These are phyloP conservation scores for Capromys pilorides DNA, from an alignment of 2,797 vertebrate genomes.

Conservation along the genomic window DNA sequence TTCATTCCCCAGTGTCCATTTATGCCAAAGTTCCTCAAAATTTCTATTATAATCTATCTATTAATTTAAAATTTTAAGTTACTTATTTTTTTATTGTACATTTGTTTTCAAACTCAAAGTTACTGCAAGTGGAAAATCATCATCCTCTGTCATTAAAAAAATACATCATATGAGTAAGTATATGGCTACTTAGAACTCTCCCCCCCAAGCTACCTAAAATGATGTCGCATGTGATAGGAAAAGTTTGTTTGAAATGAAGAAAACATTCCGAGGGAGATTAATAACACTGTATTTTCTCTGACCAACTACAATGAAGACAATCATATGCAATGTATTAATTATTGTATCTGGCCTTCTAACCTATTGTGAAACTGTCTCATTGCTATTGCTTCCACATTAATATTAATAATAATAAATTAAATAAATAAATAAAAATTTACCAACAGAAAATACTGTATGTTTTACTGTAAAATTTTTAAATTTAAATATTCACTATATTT, in stretches of 20 bases:
- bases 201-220: background rate
- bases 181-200: background rate
- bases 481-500: background rate
- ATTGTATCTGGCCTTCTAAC: no score
- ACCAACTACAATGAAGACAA: no score
- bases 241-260: background rate
- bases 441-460: background rate
- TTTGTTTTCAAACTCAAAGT: background rate
- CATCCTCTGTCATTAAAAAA: background rate
- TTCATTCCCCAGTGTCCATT: background rate
- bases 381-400: no score
- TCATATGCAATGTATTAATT: no score
- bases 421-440: no score
- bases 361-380: no score
- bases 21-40: background rate
- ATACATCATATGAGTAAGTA: background rate
- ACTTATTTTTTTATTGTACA: background rate
- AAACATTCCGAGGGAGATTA: background rate
- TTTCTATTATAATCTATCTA: background rate
- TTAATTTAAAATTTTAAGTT: background rate
- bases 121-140: background rate
- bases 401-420: no score
- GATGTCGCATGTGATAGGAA: background rate
- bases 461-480: background rate
- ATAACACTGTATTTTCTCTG: background rate